Conservation (phyloP, 2,797 vertebrate genomes). For the Synanceia verrucosa region DNA sequence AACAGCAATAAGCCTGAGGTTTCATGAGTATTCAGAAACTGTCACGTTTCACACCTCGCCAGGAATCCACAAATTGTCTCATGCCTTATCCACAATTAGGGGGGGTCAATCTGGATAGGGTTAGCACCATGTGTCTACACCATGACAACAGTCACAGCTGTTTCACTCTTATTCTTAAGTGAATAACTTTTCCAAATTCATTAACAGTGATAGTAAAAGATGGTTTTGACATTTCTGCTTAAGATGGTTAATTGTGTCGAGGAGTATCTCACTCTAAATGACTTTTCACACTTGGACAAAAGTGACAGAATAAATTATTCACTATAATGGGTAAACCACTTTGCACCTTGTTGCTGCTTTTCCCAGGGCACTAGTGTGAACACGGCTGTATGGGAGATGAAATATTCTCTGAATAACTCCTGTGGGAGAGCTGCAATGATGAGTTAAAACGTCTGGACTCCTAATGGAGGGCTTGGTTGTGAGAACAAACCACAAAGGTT, state of each 20-base stretch:
- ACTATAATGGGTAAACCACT: conserved; percentile 72
- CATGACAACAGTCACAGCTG: neutral
- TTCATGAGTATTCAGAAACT: conserved; percentile 30
- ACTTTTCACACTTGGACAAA: conserved; percentile 53
- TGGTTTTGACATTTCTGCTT: conserved; percentile 4
- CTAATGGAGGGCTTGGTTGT: conserved; percentile 60
- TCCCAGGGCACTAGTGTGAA: conserved; percentile 66
- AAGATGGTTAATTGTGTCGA: neutral
- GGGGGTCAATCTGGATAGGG: neutral
- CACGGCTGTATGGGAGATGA: conserved; percentile 61
- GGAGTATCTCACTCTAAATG: conserved; percentile 27
- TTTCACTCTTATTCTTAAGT: neutral
- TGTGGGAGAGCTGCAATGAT: conserved; percentile 48
- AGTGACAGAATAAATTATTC: conserved; percentile 59
- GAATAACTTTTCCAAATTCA: conserved; percentile 19
- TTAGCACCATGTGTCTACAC: neutral
- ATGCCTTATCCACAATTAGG: conserved; percentile 24
- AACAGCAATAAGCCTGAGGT: conserved; percentile 51
- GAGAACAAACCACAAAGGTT: conserved; percentile 51
- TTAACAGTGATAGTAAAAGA: conserved; percentile 6
- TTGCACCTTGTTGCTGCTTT: conserved; percentile 73
- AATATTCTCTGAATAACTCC: conserved; percentile 51
- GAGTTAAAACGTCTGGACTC: conserved; percentile 70
- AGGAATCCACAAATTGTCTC: conserved; percentile 14
- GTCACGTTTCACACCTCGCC: conserved; percentile 36